Evolutionary conservation across 2,797 vertebrate species (phyloP), one percentile per base, ranked within the genome.

Genomic region (Phataginus tricuspis): DNA sequence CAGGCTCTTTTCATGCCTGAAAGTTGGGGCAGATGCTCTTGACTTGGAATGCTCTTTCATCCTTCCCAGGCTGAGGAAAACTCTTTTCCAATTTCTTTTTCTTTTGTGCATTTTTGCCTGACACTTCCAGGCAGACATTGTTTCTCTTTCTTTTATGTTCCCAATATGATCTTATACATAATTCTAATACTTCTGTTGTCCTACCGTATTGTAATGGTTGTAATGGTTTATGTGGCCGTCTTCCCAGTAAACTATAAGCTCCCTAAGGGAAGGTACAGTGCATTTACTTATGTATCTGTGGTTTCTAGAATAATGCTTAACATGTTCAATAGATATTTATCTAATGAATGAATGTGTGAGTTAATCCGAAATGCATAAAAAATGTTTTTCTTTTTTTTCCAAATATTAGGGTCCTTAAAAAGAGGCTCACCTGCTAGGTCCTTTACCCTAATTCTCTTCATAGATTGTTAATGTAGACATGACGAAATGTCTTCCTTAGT

Each of bases 311-410:
- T 0, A 55, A 1, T 75, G 64, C 15, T 92, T 94, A 84, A 21
- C 49, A 80, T 84, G 84, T 86, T 87, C 25, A 45, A 49, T 68
- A 90, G 61, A 37, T 66, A 66, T 19, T 16, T 95, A 69, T 90
- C 84, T 34, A 80, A 37, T 64, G 25, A 68, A 49, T 68, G 31
- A 42, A 68, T 80, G 42, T 89, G 37, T 91, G 45, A 69, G 34
- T 72, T 91, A 64, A 84, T 90, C 84, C 66, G 31, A 82, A 93
- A 82, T 86, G 57, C 25, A 57, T 49, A 34, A 87, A 53, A 85
- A 55, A 7, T 86, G 0, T 72, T 71, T 90, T n/a, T 64, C 21
- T 39, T 88, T 91, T 69, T 66, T 71, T 61, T 3, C 4, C 13
- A 82, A 55, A 19, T 68, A 7, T 89, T 84, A 15, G 23, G 25